Base-by-base conservation (phyloP, 2,888 invertebrate genomes). In the Coelopa pilipes region DNA sequence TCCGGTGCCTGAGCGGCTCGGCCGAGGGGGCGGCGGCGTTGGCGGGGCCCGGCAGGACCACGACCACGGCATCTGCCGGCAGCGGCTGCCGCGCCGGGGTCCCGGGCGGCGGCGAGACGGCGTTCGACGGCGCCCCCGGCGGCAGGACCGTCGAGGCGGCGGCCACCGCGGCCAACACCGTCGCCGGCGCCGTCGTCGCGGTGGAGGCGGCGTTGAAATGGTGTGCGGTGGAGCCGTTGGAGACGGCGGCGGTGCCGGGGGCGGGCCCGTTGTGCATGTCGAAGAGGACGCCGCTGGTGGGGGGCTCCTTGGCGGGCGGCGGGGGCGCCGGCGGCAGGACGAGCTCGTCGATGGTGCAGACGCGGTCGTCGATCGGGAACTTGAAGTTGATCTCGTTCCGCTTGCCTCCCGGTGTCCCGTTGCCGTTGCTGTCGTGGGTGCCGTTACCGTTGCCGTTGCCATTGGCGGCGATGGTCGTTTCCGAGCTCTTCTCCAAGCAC, bases 311-410 rank as follows among this genome's bases (percentile, higher is more conserved):
- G 1, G 76, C 65, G 11, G 81, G 79, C 15, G 85, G 84, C 2
- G 86, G 82, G 24, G 85, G 84, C 12, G 85, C 83, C 13, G 87
- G 83, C 4, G 87, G 87, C 75, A 85, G 67, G 3, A 84, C 81
- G 21, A 88, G 79, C 74, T 88, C 88, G 81, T 87, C 88, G 80
- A 88, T 86, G 74, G 87, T 88, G 77, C 88, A 88, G 65, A 88
- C 87, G 67, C 87, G 85, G 80, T 87, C 87, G 76, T 87, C 87
- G 73, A 90, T 86, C 50, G 90, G 90, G 85, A 90, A 90, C 83
- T 90, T 90, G 81, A 90, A 90, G 85, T 89, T 90, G 78, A 91
- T 90, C 82, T 90, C 90, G 74, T 86, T 87, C 77, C 81, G 82
- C 67, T 70, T 78, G 75, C 73, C 67, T 65, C 47, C 9, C 72